Evolutionary conservation across 2,888 invertebrate species (phyloP).

Genomic region (Xylophagus ater): DNA sequence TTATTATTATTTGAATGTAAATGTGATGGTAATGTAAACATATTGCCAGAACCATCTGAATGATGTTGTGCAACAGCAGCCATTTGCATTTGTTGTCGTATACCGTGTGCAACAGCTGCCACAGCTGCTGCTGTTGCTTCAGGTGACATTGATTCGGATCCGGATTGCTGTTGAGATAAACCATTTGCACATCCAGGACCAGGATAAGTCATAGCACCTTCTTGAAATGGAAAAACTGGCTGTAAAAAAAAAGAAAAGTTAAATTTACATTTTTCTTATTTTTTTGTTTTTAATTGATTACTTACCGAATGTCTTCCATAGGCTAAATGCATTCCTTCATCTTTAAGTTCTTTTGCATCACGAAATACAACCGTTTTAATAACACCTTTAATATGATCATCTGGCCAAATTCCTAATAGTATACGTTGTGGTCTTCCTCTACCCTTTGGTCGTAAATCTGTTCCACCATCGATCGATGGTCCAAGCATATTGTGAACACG

Average conservation of each 20-base stretch:
- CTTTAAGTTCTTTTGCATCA: conserved; percentile 72
- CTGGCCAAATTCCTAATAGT: conserved; percentile 84
- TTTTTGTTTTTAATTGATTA: conserved; percentile 15
- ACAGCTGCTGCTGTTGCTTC: conserved; percentile 73
- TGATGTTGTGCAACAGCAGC: conserved; percentile 53
- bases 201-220: conserved; percentile 49
- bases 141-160: conserved; percentile 44
- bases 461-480: conserved; percentile 81
- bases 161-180: conserved; percentile 45
- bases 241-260: conserved; percentile 20
- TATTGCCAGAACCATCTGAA: conserved; percentile 42
- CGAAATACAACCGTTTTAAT: conserved; percentile 87
- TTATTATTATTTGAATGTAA: conserved; percentile 22
- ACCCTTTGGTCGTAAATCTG: conserved; percentile 84
- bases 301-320: conserved; percentile 53
- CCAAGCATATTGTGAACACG: conserved; percentile 90
- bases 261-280: not conserved
- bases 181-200: conserved; percentile 47
- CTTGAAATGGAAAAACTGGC: conserved; percentile 50
- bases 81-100: conserved; percentile 68
- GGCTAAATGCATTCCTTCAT: conserved; percentile 49
- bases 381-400: conserved; percentile 86
- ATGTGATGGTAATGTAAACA: conserved; percentile 36
- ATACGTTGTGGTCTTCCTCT: conserved; percentile 84
- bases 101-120: conserved; percentile 73